Conservation (phyloP, 2,888 invertebrate genomes). For the Campoletis raptor region DNA sequence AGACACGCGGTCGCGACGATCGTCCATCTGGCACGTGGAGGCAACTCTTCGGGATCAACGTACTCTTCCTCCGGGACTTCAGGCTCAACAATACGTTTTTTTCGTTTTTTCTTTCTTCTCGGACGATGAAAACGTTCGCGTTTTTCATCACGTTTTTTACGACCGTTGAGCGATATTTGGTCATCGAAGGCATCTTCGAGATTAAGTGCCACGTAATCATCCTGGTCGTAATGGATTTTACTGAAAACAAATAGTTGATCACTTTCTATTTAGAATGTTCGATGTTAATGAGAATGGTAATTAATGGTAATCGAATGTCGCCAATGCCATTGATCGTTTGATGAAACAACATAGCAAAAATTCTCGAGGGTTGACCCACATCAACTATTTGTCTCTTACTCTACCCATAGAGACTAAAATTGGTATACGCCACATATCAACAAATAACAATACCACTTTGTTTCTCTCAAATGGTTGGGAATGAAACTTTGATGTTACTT, state of each 20-base stretch:
- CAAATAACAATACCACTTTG: slow-evolving; percentile 54
- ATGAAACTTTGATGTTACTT: slow-evolving; percentile 59
- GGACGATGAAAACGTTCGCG: slow-evolving; percentile 80
- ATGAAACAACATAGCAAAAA: neutral
- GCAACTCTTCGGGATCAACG: slow-evolving; percentile 92
- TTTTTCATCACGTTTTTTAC: slow-evolving; percentile 73
- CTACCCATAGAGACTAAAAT: slow-evolving; percentile 8
- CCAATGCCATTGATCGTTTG: neutral
- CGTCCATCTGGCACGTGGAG: slow-evolving; percentile 94
- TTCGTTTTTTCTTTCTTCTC: slow-evolving; percentile 82
- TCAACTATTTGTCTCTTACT: slow-evolving; percentile 50
- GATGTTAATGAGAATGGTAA: slow-evolving; percentile 8
- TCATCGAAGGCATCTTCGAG: slow-evolving; percentile 85
- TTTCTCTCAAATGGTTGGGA: slow-evolving; percentile 26
- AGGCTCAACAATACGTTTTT: slow-evolving; percentile 76
- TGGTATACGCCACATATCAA: slow-evolving; percentile 27
- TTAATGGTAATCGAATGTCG: slow-evolving; percentile 18
- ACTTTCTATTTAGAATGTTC: neutral
- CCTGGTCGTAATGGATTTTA: slow-evolving; percentile 85
- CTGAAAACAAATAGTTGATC: slow-evolving; percentile 75
- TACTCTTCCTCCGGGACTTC: slow-evolving; percentile 85
- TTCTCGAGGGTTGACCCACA: slow-evolving; percentile 50
- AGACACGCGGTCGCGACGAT: slow-evolving; percentile 96
- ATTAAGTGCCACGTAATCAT: slow-evolving; percentile 86
- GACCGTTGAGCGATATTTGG: slow-evolving; percentile 78